Percentiles rank a stretch among this genome's conserved stretches.
These are phyloP conservation scores for Drosophila fuyamai DNA, from an alignment of 1,140 invertebrate genomes.

Conservation along the genomic window DNA sequence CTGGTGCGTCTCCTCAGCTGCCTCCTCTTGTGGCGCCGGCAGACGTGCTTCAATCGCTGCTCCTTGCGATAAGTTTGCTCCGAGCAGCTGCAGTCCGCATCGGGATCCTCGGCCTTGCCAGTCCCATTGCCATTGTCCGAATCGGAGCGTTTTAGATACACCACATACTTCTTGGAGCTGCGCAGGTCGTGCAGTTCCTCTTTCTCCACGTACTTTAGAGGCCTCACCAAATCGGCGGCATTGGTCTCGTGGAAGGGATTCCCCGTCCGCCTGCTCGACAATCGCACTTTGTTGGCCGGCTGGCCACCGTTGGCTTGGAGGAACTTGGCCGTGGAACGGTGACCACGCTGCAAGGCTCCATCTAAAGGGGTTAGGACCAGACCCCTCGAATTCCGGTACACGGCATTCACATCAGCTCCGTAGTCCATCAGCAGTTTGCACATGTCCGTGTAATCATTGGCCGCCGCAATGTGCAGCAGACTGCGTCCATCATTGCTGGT, in stretches of 20 bases:
- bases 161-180: conserved; percentile 78
- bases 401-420: conserved; percentile 92
- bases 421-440: conserved; percentile 94
- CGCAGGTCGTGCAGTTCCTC: conserved; percentile 78
- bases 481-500: conserved; percentile 97
- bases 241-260: conserved; percentile 76
- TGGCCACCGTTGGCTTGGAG: conserved; percentile 95
- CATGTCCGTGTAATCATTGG: conserved; percentile 97
- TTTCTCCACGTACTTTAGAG: conserved; percentile 78
- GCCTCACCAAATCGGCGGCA: conserved; percentile 69
- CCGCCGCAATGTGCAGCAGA: conserved; percentile 96
- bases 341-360: conserved; percentile 93
- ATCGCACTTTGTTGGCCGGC: conserved; percentile 88
- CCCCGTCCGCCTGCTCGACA: conserved; percentile 45
- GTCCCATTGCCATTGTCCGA: conserved; percentile 43
- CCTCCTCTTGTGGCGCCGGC: conserved; percentile 53
- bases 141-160: conserved; percentile 76
- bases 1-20: conserved; percentile 70
- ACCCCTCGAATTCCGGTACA: conserved; percentile 93
- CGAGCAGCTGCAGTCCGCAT: conserved; percentile 69
- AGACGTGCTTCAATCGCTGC: conserved; percentile 64
- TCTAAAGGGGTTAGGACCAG: conserved; percentile 95
- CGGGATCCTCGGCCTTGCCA: conserved; percentile 5
- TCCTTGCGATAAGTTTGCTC: conserved; percentile 76
- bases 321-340: conserved; percentile 96